Conservation (phyloP, 2,797 vertebrate species). For the Coregonus ussuriensis region DNA sequence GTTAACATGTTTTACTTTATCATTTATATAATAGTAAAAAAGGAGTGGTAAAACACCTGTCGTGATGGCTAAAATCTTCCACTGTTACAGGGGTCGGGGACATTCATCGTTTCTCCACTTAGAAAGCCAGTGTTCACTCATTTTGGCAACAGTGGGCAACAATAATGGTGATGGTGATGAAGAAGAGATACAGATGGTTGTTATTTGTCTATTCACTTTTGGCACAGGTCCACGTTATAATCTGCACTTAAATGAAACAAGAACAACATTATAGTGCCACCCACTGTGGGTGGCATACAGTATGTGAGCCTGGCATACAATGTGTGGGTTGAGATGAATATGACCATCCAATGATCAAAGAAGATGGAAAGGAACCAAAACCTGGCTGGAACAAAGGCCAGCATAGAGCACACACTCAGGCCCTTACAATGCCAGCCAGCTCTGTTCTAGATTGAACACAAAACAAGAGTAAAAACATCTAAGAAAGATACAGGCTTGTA, state of each 20-base stretch:
- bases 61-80: constrained; percentile 45
- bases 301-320: constrained; percentile 22
- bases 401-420: constrained; percentile 11
- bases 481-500: background rate
- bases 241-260: background rate
- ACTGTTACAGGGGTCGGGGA: constrained; percentile 36
- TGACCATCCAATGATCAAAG: background rate
- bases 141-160: constrained; percentile 53
- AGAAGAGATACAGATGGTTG: constrained; percentile 13
- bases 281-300: background rate
- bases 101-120: constrained; percentile 19
- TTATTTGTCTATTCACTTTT: constrained; percentile 21
- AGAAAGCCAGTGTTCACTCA: constrained; percentile 51
- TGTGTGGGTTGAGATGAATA: constrained; percentile 10
- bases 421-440: background rate
- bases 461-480: too few species aligned
- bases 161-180: constrained; percentile 21
- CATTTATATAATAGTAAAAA: constrained; percentile 66
- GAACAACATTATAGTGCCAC: background rate
- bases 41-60: constrained; percentile 48
- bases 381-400: background rate
- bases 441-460: too few species aligned
- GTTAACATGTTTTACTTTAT: constrained; percentile 54
- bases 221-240: background rate
- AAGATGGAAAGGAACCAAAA: background rate